Evolutionary conservation across 2,113 vertebrate genomes (phyloP), one percentile per base, ranked within the genome.

Genomic region (Ancistrus triradiatus): DNA sequence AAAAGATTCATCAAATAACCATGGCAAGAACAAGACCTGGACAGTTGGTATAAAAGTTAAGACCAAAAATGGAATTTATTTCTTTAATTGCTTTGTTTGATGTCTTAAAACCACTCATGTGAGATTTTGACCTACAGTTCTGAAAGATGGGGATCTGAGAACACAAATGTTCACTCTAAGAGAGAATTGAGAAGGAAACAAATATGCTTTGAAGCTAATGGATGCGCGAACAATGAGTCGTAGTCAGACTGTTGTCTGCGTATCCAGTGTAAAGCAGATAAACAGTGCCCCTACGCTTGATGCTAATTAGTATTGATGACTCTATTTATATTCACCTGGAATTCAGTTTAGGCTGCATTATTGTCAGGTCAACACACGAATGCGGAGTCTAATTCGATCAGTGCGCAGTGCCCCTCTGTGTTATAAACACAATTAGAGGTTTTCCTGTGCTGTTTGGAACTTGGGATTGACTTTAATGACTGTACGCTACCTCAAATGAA

Each of bases 391-490:
- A 72, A 65, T 35, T 69, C 27, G 44, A 69, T 69, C 67, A 59
- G 43, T 44, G 47, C 18, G 49, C 27, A 49, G 48, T 25, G 60
- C 18, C 24, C 44, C 35, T 42, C 40, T 42, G 35, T 33, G 58
- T 60, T 40, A 33, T 31, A 52, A 74, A 66, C 48, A 52, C 31
- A 52, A 68, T 58, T 59, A 65, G 51, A 46, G 37, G 22, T 24
- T 35, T 38, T 43, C 44, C 50, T 58, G 63, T 19, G 31, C 43
- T 63, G 46, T 25, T 62, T 37, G 31, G 27, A 42, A 22, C 25
- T 40, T 50, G 22, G 28, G 55, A 63, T 48, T 67, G 63, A 50
- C 59, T 63, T 35, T 66, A 67, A 66, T 70, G 59, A 48, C 44
- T 15, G 46, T 31, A 4, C 14, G n/a, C 49, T 21, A 48, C 19